Percentiles rank a stretch among this genome's conserved stretches.
Evolutionary conservation across 2,888 invertebrate species (phyloP).

Genomic region (Synergus umbraculus): DNA sequence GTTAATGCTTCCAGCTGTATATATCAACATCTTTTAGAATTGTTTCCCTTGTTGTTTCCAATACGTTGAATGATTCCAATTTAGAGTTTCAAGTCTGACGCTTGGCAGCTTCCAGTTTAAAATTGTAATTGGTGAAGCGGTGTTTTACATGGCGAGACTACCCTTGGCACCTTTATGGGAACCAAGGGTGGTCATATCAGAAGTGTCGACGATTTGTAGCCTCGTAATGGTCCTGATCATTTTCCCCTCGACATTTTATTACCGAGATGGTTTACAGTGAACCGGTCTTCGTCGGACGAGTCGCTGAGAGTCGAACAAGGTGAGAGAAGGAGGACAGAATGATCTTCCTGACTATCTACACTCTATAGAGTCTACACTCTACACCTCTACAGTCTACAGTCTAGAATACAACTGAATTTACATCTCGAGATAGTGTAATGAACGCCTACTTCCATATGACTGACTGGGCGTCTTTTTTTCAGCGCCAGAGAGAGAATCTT

Average conservation of each 20-base stretch:
- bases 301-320: slow-evolving; percentile 5
- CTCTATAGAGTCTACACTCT: too few relatives aligned
- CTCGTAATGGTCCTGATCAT: slow-evolving; percentile 45
- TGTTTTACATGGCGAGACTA: slow-evolving; percentile 29
- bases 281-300: slow-evolving; percentile 26
- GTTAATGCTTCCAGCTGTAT: too few relatives aligned
- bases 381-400: too few relatives aligned
- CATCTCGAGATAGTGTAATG: slow-evolving; percentile 43
- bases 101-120: background rate
- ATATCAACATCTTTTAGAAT: background rate
- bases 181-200: slow-evolving; percentile 36
- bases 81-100: background rate
- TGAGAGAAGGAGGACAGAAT: background rate
- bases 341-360: background rate
- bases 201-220: slow-evolving; percentile 41
- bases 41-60: background rate
- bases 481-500: background rate
- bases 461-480: slow-evolving; percentile 8
- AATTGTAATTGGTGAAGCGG: slow-evolving; percentile 19
- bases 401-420: slow-evolving; percentile 28
- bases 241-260: slow-evolving; percentile 43
- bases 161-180: slow-evolving; percentile 40
- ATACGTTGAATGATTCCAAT: background rate
- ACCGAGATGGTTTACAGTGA: slow-evolving; percentile 38
- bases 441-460: slow-evolving; percentile 31